Conservation (phyloP, 2,797 vertebrate genomes). For the Glossophaga mutica region DNA sequence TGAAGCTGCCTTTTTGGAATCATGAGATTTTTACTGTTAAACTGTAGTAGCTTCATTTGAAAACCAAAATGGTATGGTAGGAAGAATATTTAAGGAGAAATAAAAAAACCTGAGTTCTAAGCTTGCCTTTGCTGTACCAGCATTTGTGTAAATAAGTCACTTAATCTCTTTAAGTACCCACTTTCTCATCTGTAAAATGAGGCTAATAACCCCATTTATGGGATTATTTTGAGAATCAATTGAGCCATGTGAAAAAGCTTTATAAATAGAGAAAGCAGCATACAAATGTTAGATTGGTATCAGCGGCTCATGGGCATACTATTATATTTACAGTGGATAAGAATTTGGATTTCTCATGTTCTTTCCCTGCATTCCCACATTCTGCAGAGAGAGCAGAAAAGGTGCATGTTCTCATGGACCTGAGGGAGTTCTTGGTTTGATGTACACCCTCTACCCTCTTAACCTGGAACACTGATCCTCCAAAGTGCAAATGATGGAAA, state of each 20-base stretch:
- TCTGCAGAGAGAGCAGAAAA: not conserved
- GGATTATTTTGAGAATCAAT: conserved; percentile 42
- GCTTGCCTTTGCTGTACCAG: not conserved
- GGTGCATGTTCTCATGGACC: not conserved
- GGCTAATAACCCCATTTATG: not conserved
- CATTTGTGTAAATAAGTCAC: not conserved
- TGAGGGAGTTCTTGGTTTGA: not conserved
- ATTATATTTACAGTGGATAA: not conserved
- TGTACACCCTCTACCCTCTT: not conserved
- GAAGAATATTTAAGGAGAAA: conserved; percentile 31
- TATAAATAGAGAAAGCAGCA: not conserved
- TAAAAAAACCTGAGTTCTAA: not conserved
- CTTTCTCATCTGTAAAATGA: conserved; percentile 36
- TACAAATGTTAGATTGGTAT: not conserved
- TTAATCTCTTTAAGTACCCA: not conserved
- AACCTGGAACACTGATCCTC: not conserved
- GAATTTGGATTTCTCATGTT: not conserved
- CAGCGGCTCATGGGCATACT: not conserved
- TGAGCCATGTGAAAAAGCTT: not conserved
- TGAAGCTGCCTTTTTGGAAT: conserved; percentile 1
- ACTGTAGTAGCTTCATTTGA: conserved; percentile 5
- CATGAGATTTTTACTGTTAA: not conserved
- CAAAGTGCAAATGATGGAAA: not conserved
- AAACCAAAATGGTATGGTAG: not conserved
- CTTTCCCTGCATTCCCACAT: not conserved